A percentile compares a stretch with the other conserved stretches of the same genome.
These are phyloP conservation scores for Sitta carolinensis DNA, from an alignment of 2,797 vertebrate species.

Conservation along the genomic window DNA sequence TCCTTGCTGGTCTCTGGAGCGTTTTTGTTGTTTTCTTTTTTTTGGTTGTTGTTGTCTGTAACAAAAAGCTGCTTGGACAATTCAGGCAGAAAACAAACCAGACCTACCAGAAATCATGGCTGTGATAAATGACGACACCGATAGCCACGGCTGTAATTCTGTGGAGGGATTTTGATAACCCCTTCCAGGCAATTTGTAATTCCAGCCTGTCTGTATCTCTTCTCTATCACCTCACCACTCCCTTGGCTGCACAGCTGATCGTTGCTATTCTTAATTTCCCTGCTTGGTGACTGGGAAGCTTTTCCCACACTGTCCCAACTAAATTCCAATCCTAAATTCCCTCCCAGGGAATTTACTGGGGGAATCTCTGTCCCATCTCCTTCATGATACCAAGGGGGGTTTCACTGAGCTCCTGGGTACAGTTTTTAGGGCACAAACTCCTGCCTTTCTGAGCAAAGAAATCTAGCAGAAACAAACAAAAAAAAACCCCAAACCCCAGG, in stretches of 20 bases:
- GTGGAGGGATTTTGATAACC: not conserved
- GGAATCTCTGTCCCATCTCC: not conserved
- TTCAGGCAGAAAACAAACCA: not conserved
- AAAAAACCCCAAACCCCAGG: no score
- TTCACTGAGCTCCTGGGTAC: not conserved
- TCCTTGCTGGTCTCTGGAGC: not conserved
- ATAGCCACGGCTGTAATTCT: not conserved
- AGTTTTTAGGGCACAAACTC: not conserved
- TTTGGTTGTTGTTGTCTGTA: no score
- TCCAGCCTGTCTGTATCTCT: not conserved
- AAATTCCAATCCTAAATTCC: not conserved
- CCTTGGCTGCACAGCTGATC: not conserved
- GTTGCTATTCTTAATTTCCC: not conserved
- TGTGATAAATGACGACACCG: not conserved
- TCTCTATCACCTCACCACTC: not conserved
- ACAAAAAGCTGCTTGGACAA: not conserved
- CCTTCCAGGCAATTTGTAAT: conserved; percentile 29
- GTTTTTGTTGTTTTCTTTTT: no score
- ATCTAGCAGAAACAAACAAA: not conserved
- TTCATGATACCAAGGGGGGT: no score
- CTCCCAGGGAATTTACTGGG: accelerated
- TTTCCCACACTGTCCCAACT: not conserved
- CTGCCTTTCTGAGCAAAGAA: not conserved
- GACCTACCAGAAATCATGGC: not conserved
- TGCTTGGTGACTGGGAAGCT: not conserved